Base-by-base conservation (phyloP, 2,888 invertebrate genomes). In the Clivina fossor region DNA sequence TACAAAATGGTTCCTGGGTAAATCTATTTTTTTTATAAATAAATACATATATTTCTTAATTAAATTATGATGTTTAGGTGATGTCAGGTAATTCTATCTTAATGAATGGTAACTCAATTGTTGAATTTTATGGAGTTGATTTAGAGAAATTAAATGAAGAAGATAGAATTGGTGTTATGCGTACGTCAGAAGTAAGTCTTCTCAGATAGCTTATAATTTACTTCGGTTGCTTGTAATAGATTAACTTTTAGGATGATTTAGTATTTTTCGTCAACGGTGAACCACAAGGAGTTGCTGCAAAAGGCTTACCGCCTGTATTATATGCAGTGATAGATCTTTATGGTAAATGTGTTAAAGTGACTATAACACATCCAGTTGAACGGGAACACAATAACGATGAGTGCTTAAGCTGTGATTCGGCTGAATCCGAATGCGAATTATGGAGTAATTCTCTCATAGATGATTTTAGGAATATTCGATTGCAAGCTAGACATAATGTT, bases 181-280 rank as follows among this genome's bases (percentile, higher is more conserved):
- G 88, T 66, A 89, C 90, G 19, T 81, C 83, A 47, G 85, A 86
- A 73, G 87, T 86, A 75, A 65, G 66, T 51, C 28, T 18, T 47
- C 20, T 15, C 19, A 26, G 30, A 32, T 9, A 2, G 15, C 4
- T 53, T 8, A 26, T 26, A 19, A 28, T 26, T 26, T 7, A 26
- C 5, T 26, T 5, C 8, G 26, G 8, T 26, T 56, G 7, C 59
- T 60, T 58, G 7, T n/a, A n/a, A n/a, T n/a, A n/a, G n/a, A n/a
- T 16, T 58, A 57, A 56, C 44, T 59, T 69, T 66, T 57, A 90
- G 83, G 88, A 87, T 5, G 91, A 92, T 65, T 76, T 96, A 57
- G 81, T 92, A 67, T 93, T 94, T 73, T 93, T 85, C 70, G 81
- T 95, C 13, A 95, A 95, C 72, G 93, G 92, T 1, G 82, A 86